Conservation (phyloP, 1,140 invertebrate genomes). For the Drosophila kikkawai region DNA sequence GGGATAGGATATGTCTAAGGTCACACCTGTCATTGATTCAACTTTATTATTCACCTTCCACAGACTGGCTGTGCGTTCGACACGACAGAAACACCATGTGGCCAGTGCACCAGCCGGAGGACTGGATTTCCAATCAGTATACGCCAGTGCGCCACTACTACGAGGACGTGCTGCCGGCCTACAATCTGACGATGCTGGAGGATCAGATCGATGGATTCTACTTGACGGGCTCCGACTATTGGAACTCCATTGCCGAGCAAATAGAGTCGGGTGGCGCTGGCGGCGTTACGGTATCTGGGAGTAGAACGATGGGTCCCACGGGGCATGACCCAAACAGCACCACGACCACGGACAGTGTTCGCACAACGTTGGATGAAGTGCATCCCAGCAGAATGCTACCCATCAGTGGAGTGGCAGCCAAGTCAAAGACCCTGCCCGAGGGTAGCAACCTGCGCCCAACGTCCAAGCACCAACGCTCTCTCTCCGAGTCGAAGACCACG, state of each 20-base stretch:
- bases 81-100: conserved; percentile 93
- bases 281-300: conserved; percentile 15
- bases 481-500: conserved; percentile 89
- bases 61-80: conserved; percentile 93
- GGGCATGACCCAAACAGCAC: conserved; percentile 63
- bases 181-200: conserved; percentile 74
- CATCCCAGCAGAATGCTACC: conserved; percentile 14
- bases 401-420: conserved; percentile 39
- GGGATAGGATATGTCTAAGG: no score
- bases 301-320: not conserved
- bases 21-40: no score
- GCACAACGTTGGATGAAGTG: conserved; percentile 44
- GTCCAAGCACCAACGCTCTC: conserved; percentile 86
- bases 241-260: conserved; percentile 58
- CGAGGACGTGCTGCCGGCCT: conserved; percentile 74
- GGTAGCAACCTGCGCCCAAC: conserved; percentile 57
- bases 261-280: conserved; percentile 15
- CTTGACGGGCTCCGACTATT: conserved; percentile 67
- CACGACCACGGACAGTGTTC: conserved; percentile 35
- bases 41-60: not conserved
- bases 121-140: conserved; percentile 85
- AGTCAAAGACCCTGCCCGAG: conserved; percentile 80
- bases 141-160: conserved; percentile 84
- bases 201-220: conserved; percentile 81
- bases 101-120: conserved; percentile 91